Percentiles rank a stretch among this genome's conserved stretches.
Evolutionary conservation across 1,140 invertebrate species (phyloP).

Genomic region (Neodiprion virginianus): DNA sequence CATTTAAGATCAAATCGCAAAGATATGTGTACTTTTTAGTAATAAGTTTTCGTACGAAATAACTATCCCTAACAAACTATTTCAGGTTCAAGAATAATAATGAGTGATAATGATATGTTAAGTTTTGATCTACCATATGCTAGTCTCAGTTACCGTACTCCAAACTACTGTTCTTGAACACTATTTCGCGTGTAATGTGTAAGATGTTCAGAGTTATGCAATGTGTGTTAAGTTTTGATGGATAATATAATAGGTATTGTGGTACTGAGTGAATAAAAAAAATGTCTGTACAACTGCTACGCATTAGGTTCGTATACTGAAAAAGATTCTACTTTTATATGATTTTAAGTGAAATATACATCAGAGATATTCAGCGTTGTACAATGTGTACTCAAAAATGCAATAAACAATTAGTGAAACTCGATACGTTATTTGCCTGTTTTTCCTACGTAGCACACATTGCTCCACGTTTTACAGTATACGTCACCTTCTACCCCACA

Average conservation of each 20-base stretch:
- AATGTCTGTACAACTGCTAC: neutral
- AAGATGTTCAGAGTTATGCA: neutral
- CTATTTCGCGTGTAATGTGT: neutral
- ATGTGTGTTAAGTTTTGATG: neutral
- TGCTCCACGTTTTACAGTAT: neutral
- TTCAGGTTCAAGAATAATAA: neutral
- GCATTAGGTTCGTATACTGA: neutral
- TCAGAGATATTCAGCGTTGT: no score
- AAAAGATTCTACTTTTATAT: no score
- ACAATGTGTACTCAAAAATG: neutral
- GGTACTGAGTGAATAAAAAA: neutral
- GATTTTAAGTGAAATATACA: no score
- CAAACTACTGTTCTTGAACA: neutral
- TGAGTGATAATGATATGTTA: neutral
- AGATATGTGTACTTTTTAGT: no score
- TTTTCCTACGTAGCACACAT: neutral
- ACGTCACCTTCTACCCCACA: neutral
- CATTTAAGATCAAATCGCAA: no score
- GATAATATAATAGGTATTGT: neutral
- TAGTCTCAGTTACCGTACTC: neutral
- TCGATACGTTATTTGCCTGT: neutral
- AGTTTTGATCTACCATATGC: neutral
- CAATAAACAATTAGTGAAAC: neutral
- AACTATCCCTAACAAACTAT: no score
- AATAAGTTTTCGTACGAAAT: no score